These are phyloP conservation scores for Astur gentilis DNA, from an alignment of 2,113 vertebrate genomes.

Conservation along the genomic window DNA sequence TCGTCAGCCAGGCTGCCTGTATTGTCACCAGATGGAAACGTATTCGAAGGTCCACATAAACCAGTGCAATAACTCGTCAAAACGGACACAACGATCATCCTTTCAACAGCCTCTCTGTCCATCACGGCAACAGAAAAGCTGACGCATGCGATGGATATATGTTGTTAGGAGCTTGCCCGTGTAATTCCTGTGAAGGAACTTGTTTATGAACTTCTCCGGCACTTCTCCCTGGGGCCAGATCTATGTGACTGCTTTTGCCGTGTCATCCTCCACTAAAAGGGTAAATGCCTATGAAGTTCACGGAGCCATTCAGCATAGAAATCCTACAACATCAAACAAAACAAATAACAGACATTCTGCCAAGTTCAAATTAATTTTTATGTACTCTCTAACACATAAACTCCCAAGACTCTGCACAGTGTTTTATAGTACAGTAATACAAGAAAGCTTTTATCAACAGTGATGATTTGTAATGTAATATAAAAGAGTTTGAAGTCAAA, in stretches of 20 bases:
- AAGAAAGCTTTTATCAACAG: background rate
- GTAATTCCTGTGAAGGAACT: background rate
- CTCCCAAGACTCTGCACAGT: too few relatives aligned
- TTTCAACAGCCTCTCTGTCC: rapidly evolving
- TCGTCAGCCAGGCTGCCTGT: background rate
- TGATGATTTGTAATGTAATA: background rate
- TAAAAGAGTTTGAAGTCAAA: background rate
- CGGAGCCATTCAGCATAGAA: background rate
- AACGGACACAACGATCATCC: rapidly evolving
- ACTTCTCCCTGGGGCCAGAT: background rate
- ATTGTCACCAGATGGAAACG: background rate
- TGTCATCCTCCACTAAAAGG: background rate
- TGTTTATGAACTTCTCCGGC: background rate
- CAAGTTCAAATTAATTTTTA: background rate
- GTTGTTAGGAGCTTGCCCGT: rapidly evolving
- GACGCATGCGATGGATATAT: rapidly evolving
- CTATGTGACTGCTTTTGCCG: rapidly evolving
- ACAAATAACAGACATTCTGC: background rate
- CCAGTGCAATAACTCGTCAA: background rate
- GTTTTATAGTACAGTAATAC: background rate
- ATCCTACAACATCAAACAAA: background rate
- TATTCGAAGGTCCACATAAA: background rate
- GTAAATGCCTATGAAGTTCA: background rate
- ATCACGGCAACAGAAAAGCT: background rate
- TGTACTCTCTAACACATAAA: background rate